Percentiles rank a stretch among this genome's conserved stretches.
Conservation (phyloP, 2,113 vertebrate genomes). For the Psittacula cyanocephala region DNA sequence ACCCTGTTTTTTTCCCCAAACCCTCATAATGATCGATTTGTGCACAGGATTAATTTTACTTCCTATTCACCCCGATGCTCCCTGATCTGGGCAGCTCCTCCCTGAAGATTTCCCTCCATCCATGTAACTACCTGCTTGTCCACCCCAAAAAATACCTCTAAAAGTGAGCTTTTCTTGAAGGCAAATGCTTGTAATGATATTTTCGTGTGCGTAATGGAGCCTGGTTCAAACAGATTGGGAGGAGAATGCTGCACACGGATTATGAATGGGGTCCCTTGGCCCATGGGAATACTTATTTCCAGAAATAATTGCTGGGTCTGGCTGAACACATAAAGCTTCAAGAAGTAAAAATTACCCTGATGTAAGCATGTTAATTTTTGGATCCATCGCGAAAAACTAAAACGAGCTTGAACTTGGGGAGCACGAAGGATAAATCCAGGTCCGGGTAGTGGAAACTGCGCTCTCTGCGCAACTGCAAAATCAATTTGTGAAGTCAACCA, state of each 20-base stretch:
- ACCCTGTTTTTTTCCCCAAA: rapidly evolving
- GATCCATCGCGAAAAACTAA: not conserved
- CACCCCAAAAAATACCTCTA: rapidly evolving
- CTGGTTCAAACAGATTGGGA: not conserved
- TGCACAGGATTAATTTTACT: not conserved
- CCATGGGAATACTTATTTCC: not conserved
- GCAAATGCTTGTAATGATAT: not conserved
- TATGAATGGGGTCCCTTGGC: rapidly evolving
- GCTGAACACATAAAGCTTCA: not conserved
- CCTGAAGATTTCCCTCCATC: not conserved
- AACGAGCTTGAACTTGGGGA: rapidly evolving
- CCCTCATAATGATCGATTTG: too few species aligned
- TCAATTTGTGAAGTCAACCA: rapidly evolving
- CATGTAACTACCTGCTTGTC: rapidly evolving
- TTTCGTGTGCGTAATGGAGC: rapidly evolving
- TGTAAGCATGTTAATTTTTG: rapidly evolving
- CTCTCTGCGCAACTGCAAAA: rapidly evolving
- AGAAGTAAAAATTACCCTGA: rapidly evolving
- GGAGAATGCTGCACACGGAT: rapidly evolving
- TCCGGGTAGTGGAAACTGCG: rapidly evolving
- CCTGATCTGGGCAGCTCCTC: not conserved
- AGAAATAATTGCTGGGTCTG: not conserved
- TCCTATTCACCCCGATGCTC: not conserved
- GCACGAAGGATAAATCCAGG: rapidly evolving
- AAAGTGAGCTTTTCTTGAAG: not conserved